Evolutionary conservation across 2,888 invertebrate genomes (phyloP).

Genomic region (Cataglyphis livida): DNA sequence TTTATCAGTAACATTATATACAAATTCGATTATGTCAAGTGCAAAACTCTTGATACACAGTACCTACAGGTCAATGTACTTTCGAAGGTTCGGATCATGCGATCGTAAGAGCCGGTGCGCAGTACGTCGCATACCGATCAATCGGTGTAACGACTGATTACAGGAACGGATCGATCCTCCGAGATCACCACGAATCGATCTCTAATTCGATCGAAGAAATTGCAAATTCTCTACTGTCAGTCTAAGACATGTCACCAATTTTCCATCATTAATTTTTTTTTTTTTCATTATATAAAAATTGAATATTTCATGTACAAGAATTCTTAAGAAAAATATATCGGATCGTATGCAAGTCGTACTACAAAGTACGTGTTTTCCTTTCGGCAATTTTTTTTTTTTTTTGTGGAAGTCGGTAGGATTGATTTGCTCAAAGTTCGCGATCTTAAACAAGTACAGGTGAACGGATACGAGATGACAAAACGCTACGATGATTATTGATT

Average conservation of each 20-base stretch:
- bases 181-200: slow-evolving; percentile 9
- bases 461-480: background rate
- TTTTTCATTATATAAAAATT: background rate
- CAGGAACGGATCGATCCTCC: slow-evolving; percentile 67
- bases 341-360: background rate
- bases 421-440: background rate
- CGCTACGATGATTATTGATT: background rate
- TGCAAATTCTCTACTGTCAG: background rate
- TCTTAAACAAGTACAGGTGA: background rate
- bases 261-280: background rate
- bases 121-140: slow-evolving; percentile 80
- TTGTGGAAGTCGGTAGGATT: background rate
- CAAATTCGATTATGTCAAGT: slow-evolving; percentile 25
- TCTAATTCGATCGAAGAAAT: background rate
- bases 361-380: background rate
- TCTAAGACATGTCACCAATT: background rate
- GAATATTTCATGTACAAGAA: background rate
- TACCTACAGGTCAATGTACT: slow-evolving; percentile 81
- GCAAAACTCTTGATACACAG: slow-evolving; percentile 41
- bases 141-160: slow-evolving; percentile 70
- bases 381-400: background rate
- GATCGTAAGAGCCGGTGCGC: slow-evolving; percentile 76
- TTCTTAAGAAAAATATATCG: background rate
- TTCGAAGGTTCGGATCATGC: slow-evolving; percentile 81
- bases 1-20: slow-evolving; percentile 20